Conservation (phyloP, 2,888 invertebrate species). For the Anaspis maculata region DNA sequence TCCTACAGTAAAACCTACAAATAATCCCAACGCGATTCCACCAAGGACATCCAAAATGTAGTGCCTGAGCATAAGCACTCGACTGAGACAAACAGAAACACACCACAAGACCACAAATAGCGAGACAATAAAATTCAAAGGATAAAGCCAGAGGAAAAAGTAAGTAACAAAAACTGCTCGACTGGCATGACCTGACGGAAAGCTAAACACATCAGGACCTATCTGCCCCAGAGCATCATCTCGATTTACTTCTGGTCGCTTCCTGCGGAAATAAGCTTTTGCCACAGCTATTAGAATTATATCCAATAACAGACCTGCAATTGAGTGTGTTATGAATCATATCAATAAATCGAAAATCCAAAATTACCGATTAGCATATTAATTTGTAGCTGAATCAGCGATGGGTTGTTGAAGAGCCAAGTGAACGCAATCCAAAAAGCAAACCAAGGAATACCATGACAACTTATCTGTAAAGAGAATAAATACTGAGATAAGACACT, state of each 20-base stretch:
- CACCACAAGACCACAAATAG: conserved; percentile 69
- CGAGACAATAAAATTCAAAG: conserved; percentile 53
- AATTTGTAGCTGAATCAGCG: conserved; percentile 71
- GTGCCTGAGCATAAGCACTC: conserved; percentile 78
- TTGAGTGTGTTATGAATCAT: not conserved
- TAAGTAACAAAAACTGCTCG: conserved; percentile 68
- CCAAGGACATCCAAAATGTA: conserved; percentile 75
- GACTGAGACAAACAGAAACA: conserved; percentile 62
- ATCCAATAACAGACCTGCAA: conserved; percentile 71
- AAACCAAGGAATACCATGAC: conserved; percentile 85
- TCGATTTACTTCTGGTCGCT: conserved; percentile 57
- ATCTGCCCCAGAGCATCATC: conserved; percentile 59
- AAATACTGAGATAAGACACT: too few species aligned
- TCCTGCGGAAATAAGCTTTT: conserved; percentile 70
- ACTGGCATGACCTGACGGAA: conserved; percentile 93
- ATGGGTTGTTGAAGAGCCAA: conserved; percentile 62
- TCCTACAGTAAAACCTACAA: conserved; percentile 57
- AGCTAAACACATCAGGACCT: conserved; percentile 83
- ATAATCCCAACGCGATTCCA: conserved; percentile 65
- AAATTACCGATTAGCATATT: conserved; percentile 73
- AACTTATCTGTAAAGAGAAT: conserved; percentile 58
- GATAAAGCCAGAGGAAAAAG: conserved; percentile 60
- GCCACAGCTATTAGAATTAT: conserved; percentile 65
- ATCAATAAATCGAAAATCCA: conserved; percentile 9
- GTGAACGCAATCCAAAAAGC: conserved; percentile 67